Conservation (phyloP, 2,113 vertebrate genomes). For the Prionailurus bengalensis region DNA sequence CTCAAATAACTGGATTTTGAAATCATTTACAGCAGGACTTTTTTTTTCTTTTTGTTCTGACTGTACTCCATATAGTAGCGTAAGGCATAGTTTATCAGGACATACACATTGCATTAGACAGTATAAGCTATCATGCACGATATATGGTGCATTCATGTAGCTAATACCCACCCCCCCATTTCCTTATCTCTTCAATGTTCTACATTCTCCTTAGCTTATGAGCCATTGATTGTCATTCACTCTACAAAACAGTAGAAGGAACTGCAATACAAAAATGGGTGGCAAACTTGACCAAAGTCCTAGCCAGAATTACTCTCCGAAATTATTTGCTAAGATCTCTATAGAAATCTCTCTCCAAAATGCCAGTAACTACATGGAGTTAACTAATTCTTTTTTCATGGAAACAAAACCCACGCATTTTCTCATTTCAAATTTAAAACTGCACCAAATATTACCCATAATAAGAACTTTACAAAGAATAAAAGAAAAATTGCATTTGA, state of each 20-base stretch:
- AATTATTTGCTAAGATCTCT: not conserved
- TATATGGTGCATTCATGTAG: rapidly evolving
- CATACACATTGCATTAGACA: not conserved
- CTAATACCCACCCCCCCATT: not conserved
- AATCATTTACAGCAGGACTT: not conserved
- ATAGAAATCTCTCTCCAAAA: not conserved
- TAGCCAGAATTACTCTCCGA: not conserved
- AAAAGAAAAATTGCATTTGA: not conserved
- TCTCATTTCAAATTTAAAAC: not conserved
- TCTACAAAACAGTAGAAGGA: not conserved
- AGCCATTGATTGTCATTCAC: not conserved
- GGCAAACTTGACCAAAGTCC: not conserved
- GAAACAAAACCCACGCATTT: not conserved
- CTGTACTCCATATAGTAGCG: not conserved
- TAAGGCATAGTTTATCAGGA: not conserved
- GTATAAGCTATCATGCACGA: not conserved
- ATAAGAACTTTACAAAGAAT: not conserved
- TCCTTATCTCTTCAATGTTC: not conserved
- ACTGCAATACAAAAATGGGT: not conserved
- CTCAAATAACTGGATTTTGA: not conserved
- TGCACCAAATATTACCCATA: not conserved
- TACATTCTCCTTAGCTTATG: not conserved
- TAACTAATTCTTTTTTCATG: not conserved
- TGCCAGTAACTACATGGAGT: not conserved
- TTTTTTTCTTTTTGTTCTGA: not conserved